Conservation (phyloP, 2,113 vertebrate genomes). For the Apaloderma vittatum region DNA sequence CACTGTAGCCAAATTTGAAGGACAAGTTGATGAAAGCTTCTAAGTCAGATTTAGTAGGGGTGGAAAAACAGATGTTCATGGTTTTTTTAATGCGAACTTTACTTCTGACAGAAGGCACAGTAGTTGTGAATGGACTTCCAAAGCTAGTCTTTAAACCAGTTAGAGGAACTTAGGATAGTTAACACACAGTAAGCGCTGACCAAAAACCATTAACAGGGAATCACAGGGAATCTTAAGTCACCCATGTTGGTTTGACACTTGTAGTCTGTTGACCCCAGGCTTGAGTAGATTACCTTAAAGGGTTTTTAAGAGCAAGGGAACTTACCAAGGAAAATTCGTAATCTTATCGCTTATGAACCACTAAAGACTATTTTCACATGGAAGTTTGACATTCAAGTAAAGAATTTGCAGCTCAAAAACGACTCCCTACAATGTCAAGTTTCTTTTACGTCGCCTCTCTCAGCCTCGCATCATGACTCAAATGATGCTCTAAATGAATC, state of each 20-base stretch:
- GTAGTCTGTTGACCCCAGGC: neutral
- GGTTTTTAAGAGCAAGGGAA: neutral
- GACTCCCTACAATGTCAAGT: neutral
- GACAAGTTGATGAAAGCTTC: slow-evolving; percentile 68
- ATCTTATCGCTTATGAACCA: neutral
- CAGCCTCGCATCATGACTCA: neutral
- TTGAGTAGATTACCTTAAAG: neutral
- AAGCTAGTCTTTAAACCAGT: neutral
- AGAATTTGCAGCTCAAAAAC: neutral
- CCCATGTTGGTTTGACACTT: neutral
- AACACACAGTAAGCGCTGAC: neutral
- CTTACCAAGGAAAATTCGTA: neutral
- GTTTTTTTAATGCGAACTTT: neutral
- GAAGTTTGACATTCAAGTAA: neutral
- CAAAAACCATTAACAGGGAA: neutral
- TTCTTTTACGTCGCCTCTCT: neutral
- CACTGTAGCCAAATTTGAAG: slow-evolving; percentile 56
- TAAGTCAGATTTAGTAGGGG: slow-evolving; percentile 56
- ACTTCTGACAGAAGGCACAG: slow-evolving; percentile 48
- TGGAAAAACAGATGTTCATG: slow-evolving; percentile 59
- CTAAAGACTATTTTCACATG: neutral
- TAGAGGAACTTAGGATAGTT: neutral
- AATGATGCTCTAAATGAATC: neutral
- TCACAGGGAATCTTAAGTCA: neutral
- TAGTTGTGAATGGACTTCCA: slow-evolving; percentile 53